These are phyloP conservation scores for Serripes groenlandicus DNA, from an alignment of 2,888 invertebrate genomes.

Conservation along the genomic window DNA sequence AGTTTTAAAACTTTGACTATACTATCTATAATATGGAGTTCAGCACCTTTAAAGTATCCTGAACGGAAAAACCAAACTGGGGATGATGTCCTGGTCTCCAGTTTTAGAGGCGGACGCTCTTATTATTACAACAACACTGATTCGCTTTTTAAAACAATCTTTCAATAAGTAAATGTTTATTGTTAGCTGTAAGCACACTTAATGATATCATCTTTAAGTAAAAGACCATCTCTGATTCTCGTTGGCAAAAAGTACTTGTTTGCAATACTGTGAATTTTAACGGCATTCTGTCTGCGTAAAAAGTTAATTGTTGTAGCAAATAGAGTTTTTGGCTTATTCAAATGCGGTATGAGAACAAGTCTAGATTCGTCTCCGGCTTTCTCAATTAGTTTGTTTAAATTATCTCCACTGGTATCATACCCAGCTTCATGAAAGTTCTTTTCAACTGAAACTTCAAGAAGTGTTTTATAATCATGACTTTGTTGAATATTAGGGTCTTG, in stretches of 20 bases:
- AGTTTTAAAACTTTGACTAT: too few species aligned
- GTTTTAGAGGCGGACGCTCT: too few species aligned
- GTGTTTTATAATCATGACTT: slow-evolving; percentile 24
- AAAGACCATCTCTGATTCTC: slow-evolving; percentile 50
- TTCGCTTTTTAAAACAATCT: too few species aligned
- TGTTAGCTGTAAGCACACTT: slow-evolving; percentile 40
- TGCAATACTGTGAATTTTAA: slow-evolving; percentile 42
- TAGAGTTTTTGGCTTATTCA: slow-evolving; percentile 43
- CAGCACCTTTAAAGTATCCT: too few species aligned
- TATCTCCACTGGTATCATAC: slow-evolving; percentile 39
- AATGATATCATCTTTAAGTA: slow-evolving; percentile 60
- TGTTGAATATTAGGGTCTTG: background rate
- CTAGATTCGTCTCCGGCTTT: slow-evolving; percentile 32
- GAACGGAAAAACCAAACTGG: too few species aligned
- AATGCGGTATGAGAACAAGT: slow-evolving; percentile 31
- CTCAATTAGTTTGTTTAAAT: slow-evolving; percentile 45
- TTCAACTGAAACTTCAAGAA: slow-evolving; percentile 48
- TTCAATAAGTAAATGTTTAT: too few species aligned
- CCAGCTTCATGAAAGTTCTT: slow-evolving; percentile 58
- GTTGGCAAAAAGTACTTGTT: slow-evolving; percentile 44
- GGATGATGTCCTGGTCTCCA: too few species aligned
- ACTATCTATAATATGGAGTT: too few species aligned
- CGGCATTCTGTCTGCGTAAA: slow-evolving; percentile 37
- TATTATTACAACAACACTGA: too few species aligned
- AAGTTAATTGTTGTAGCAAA: slow-evolving; percentile 39